Conservation (phyloP, 2,113 vertebrate species). For the Sturnus vulgaris region DNA sequence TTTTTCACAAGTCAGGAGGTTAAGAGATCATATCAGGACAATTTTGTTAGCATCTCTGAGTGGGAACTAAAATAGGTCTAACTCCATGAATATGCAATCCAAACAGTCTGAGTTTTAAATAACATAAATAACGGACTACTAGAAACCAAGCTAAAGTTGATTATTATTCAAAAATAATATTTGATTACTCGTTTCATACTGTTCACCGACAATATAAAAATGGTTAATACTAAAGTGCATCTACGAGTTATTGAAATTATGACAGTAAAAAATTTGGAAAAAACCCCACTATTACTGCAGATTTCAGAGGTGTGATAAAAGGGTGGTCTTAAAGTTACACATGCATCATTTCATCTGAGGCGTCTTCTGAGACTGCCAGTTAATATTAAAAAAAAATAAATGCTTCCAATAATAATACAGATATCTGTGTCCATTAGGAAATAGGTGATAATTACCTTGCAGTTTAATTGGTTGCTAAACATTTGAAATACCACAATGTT, state of each 20-base stretch:
- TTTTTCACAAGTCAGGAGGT: background rate
- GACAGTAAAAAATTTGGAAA: background rate
- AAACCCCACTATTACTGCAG: fast-evolving
- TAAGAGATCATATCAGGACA: background rate
- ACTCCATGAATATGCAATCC: background rate
- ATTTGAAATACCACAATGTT: background rate
- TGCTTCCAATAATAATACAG: background rate
- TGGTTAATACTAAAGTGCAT: background rate
- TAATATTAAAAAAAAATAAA: background rate
- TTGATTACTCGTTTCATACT: background rate
- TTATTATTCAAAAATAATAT: background rate
- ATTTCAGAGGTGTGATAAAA: background rate
- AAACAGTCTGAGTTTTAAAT: background rate
- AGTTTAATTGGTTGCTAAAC: background rate
- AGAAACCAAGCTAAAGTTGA: background rate
- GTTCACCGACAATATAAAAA: background rate
- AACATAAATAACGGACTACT: background rate
- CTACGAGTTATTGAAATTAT: background rate
- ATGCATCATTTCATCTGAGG: background rate
- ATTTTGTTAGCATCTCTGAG: background rate
- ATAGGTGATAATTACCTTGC: background rate
- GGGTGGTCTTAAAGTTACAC: background rate
- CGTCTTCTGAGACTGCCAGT: background rate
- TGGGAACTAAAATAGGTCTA: background rate
- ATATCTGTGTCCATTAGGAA: background rate